Percentiles rank a stretch among this genome's conserved stretches.
These are phyloP conservation scores for Eumaeus atala DNA, from an alignment of 1,140 invertebrate species.

Conservation along the genomic window DNA sequence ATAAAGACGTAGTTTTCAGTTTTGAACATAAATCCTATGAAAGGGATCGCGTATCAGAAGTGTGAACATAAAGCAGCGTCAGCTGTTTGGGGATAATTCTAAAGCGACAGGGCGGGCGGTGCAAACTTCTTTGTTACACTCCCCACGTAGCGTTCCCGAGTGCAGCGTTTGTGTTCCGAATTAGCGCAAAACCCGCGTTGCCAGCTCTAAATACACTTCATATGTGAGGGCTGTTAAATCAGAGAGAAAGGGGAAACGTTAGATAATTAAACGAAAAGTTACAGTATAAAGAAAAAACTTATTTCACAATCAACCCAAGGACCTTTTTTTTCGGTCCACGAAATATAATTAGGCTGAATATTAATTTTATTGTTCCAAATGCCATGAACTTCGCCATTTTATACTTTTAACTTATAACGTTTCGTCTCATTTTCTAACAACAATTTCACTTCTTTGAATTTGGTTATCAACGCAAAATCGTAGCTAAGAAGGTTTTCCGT, in stretches of 20 bases:
- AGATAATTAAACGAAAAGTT: constrained; percentile 9
- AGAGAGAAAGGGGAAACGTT: background rate
- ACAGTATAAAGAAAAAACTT: background rate
- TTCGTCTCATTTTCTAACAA: no score
- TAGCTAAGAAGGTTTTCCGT: no score
- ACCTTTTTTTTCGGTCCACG: background rate
- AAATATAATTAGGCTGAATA: constrained; percentile 3
- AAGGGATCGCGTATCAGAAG: no score
- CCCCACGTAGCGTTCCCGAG: constrained; percentile 2
- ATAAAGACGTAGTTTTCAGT: no score
- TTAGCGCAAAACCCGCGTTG: constrained; percentile 13
- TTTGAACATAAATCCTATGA: no score
- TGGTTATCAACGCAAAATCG: no score
- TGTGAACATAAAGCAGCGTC: no score
- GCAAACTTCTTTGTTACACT: background rate
- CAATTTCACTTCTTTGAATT: no score
- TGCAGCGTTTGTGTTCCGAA: constrained; percentile 16
- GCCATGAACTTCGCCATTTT: background rate
- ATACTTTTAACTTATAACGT: background rate
- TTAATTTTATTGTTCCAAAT: constrained; percentile 6
- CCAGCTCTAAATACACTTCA: constrained; percentile 15
- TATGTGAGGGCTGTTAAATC: background rate
- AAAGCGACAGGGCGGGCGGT: no score
- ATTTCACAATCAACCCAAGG: background rate
- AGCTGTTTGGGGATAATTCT: no score